Evolutionary conservation across 1,140 invertebrate species (phyloP).

Genomic region (Drosophila navojoa): DNA sequence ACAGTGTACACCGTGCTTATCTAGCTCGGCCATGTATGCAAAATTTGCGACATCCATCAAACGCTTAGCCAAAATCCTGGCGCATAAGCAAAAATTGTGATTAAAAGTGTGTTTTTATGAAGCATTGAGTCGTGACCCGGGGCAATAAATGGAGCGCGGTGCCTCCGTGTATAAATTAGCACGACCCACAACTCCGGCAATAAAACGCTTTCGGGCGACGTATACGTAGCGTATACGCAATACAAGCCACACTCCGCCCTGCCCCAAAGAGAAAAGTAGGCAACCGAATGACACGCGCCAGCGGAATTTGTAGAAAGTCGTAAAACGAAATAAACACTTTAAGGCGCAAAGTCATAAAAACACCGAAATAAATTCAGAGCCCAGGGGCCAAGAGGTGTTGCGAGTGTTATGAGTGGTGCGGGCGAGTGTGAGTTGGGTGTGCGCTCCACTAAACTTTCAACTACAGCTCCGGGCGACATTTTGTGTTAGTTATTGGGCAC

Average conservation of each 20-base stretch:
- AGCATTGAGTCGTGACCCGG: slow-evolving; percentile 63
- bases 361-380: slow-evolving; percentile 60
- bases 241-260: slow-evolving; percentile 25
- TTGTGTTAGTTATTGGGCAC: slow-evolving; percentile 29
- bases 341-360: slow-evolving; percentile 78
- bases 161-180: slow-evolving; percentile 72
- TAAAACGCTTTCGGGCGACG: slow-evolving; percentile 68
- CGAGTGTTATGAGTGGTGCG: slow-evolving; percentile 10
- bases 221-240: slow-evolving; percentile 46
- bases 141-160: slow-evolving; percentile 42
- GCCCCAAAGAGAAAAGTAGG: slow-evolving; percentile 55
- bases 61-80: slow-evolving; percentile 34
- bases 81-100: slow-evolving; percentile 58
- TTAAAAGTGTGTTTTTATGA: slow-evolving; percentile 79
- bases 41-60: slow-evolving; percentile 30
- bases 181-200: slow-evolving; percentile 53
- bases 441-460: slow-evolving; percentile 44
- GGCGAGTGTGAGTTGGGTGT: slow-evolving; percentile 12
- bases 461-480: slow-evolving; percentile 19
- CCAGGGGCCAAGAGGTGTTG: not conserved
- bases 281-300: slow-evolving; percentile 75
- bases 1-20: not conserved
- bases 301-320: slow-evolving; percentile 74
- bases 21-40: slow-evolving; percentile 31
- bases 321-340: slow-evolving; percentile 78